Evolutionary conservation across 2,113 vertebrate species (phyloP).

Genomic region (Isurus oxyrinchus): DNA sequence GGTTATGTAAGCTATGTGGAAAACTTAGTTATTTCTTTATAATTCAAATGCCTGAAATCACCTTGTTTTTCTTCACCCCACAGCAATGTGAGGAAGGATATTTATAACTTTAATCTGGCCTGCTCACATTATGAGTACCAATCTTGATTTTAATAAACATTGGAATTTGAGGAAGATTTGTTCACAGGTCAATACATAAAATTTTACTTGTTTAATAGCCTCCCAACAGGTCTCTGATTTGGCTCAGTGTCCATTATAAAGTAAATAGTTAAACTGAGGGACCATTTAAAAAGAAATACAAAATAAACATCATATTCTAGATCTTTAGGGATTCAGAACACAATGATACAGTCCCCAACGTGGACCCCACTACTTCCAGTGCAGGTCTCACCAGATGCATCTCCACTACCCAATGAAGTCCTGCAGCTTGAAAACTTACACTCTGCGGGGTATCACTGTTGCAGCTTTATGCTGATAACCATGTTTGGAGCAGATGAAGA

Average conservation of each 20-base stretch:
- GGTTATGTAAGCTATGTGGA: not conserved
- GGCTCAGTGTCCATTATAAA: not conserved
- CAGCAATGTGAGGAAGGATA: not conserved
- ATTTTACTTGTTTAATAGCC: not conserved
- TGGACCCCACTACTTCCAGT: not conserved
- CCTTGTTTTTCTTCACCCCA: not conserved
- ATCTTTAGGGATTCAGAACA: not conserved
- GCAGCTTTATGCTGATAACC: not conserved
- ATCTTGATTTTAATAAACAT: not conserved
- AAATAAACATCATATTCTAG: not conserved
- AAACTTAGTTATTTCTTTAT: not conserved
- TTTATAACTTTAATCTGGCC: not conserved
- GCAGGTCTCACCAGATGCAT: no score
- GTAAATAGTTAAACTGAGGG: not conserved
- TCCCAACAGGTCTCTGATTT: not conserved
- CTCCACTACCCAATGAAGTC: no score
- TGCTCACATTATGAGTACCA: not conserved
- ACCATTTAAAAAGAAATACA: not conserved
- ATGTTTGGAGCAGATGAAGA: not conserved
- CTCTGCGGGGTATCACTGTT: not conserved
- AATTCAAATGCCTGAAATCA: not conserved
- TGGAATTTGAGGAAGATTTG: not conserved
- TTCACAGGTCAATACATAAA: not conserved
- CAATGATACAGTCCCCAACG: not conserved
- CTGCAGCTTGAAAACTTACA: no score